Base-by-base conservation (phyloP, 2,888 invertebrate genomes). In the Sepiola atlantica region DNA sequence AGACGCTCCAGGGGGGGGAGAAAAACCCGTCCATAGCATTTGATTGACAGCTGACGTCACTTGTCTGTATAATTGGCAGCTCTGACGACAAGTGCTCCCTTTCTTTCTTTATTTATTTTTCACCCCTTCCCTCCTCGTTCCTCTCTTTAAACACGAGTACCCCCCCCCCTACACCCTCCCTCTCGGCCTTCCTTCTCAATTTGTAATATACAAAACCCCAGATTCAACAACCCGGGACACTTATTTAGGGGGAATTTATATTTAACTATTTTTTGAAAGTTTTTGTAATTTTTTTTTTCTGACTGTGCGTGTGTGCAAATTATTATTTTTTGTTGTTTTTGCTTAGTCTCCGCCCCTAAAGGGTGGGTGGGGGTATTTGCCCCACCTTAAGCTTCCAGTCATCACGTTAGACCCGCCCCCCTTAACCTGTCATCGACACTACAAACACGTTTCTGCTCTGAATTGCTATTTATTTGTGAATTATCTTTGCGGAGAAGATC, bases 41-140 rank as follows among this genome's bases (percentile, higher is more conserved):
- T 77, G 77, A 77, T n/a, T 32, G 77, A 77, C 77, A 77, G 77
- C n/a, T 77, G 77, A 77, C 77, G 45, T 92, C 55, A 77, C 55
- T 24, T 45, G 45, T 54, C 55, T 28, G 28, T 45, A 54, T 92
- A 45, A 55, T 55, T 55, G 45, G 55, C 55, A 45, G 3, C 55
- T 45, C 55, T 55, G 24, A n/a, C 92, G 55, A 92, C 92, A 92
- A 92, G n/a, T 55, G 28, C 54, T 35, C 21, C 21, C 21, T 91
- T 91, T 4, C 18, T 35, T 6, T 6, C n/a, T 35, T 21, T 45
- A 12, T n/a, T n/a, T n/a, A n/a, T n/a, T n/a, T n/a, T n/a, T 54
- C 45, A 45, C 28, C n/a, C 20, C 21, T 91, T 24, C 16, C 21
- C 35, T 45, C 24, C 14, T 28, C 10, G 8, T 45, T 28, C 21